phyloP scores from a whole-genome alignment of 2,888 invertebrate genomes.

The Oligia strigilis region DNA sequence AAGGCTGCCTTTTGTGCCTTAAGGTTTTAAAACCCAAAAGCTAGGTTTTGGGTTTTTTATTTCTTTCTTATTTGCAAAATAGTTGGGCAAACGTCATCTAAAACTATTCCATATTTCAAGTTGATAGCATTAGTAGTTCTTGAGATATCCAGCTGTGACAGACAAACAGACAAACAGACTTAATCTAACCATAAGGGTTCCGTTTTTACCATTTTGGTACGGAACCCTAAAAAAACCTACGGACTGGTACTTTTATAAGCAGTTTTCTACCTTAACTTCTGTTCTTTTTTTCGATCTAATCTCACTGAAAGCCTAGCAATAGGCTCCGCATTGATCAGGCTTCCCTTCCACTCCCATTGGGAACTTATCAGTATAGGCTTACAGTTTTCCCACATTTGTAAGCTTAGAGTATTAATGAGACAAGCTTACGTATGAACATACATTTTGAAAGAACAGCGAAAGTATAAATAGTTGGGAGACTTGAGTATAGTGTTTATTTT shows the following conservation, averaged over 20 bases:
- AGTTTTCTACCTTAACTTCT: constrained; percentile 6
- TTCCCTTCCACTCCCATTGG: constrained; percentile 34
- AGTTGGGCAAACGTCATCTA: too few species aligned
- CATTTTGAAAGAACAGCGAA: background rate
- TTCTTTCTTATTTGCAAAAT: too few species aligned
- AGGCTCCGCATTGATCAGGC: constrained; percentile 51
- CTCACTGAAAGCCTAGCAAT: constrained; percentile 47
- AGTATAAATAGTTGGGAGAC: background rate
- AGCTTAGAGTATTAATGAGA: constrained; percentile 31
- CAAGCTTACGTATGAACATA: background rate
- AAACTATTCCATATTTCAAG: too few species aligned
- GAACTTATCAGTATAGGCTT: constrained; percentile 36
- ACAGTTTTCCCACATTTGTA: background rate
- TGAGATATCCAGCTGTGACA: too few species aligned
- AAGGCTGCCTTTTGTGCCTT: background rate
- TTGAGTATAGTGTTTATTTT: background rate
- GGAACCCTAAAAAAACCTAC: background rate
- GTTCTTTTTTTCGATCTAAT: constrained; percentile 34
- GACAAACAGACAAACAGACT: too few species aligned
- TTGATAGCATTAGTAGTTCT: too few species aligned
- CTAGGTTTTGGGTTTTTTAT: too few species aligned
- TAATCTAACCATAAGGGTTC: too few species aligned
- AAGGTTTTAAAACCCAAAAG: background rate
- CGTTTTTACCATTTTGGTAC: too few species aligned
- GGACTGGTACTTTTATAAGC: background rate